Conservation (phyloP, 2,888 invertebrate species). For the Stenichneumon culpator region DNA sequence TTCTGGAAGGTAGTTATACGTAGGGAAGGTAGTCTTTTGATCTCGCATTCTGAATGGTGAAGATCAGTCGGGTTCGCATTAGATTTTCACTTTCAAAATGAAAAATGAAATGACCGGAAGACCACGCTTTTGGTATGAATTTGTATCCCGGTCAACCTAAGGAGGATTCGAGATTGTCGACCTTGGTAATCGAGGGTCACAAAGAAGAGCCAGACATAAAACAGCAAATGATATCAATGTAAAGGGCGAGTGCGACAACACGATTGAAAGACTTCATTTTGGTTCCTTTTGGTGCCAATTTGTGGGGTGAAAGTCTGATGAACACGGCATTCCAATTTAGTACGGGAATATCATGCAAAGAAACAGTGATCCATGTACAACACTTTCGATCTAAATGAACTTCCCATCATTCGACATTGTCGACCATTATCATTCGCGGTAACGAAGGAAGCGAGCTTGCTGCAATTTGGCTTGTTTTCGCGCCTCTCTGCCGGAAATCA, state of each 20-base stretch:
- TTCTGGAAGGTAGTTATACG: not conserved
- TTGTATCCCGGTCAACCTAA: not conserved
- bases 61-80: not conserved
- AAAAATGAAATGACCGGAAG: not conserved
- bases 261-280: too few species aligned
- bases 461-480: not conserved
- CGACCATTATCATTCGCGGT: not conserved
- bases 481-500: not conserved
- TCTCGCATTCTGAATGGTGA: not conserved
- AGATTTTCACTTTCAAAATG: too few species aligned
- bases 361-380: too few species aligned
- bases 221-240: not conserved
- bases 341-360: too few species aligned
- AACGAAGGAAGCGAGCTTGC: not conserved
- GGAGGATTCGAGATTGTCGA: too few species aligned
- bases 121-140: not conserved
- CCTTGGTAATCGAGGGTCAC: too few species aligned
- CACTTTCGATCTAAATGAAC: not conserved
- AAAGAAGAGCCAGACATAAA: too few species aligned
- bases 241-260: too few species aligned
- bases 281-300: too few species aligned
- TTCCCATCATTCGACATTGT: not conserved
- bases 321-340: too few species aligned
- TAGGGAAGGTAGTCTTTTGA: not conserved
- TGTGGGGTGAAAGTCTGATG: too few species aligned